These are phyloP conservation scores for Apodemus sylvaticus DNA, from an alignment of 2,113 vertebrate genomes.

Conservation along the genomic window DNA sequence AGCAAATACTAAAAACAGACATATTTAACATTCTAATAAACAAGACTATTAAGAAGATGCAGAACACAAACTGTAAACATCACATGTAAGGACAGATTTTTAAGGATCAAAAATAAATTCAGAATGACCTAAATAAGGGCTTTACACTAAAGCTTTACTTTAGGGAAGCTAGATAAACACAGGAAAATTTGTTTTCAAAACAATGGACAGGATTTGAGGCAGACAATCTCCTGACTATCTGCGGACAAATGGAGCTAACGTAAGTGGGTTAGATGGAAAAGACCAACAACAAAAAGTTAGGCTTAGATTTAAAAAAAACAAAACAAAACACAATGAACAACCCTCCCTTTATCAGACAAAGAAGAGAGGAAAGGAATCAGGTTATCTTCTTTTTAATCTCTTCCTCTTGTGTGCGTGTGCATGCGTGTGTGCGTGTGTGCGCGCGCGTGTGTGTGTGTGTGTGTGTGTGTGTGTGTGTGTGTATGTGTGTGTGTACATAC, in stretches of 20 bases:
- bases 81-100: constrained; percentile 6
- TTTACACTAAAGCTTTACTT: constrained; percentile 59
- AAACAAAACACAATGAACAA: background rate
- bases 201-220: constrained; percentile 11
- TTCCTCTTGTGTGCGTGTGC: background rate
- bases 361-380: background rate
- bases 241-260: constrained; percentile 31
- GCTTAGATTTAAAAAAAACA: constrained; percentile 6
- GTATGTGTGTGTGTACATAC: background rate
- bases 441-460: background rate
- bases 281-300: constrained; percentile 29
- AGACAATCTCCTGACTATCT: constrained; percentile 7
- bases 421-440: too few species aligned
- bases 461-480: too few species aligned
- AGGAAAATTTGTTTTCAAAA: constrained; percentile 42
- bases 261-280: constrained; percentile 46
- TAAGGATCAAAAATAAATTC: constrained; percentile 50
- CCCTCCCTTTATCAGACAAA: background rate
- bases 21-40: constrained; percentile 39
- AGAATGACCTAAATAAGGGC: constrained; percentile 55
- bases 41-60: background rate
- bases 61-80: constrained; percentile 36
- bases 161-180: background rate
- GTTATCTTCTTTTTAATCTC: background rate
- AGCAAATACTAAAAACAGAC: constrained; percentile 16